Evolutionary conservation across 2,113 vertebrate genomes (phyloP), one percentile per base, ranked within the genome.

Genomic region (Dinomys branickii): DNA sequence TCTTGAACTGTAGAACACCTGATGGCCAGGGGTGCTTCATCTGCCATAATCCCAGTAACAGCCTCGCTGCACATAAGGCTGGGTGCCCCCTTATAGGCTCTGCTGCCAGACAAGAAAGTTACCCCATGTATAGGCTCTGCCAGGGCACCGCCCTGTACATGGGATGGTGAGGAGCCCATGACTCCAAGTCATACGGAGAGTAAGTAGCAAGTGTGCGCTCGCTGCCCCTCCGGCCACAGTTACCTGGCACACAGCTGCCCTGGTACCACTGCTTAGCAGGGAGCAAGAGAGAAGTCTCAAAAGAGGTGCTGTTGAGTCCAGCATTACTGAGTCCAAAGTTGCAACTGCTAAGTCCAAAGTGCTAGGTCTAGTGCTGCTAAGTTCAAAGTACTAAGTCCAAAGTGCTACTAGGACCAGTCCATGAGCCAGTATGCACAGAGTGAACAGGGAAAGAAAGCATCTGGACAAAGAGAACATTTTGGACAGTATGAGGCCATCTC

Each of bases 261-360:
- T 1, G 44, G 14, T 13, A 24, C 83, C 26, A 0, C 44, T 5
- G 0, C 1, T 44, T 20, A 78, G 44, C 59, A 47, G 69, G 58
- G 0, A 0, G 30, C 47, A 35, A 2, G 38, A 28, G 44, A 22
- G 24, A 0, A 7, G 16, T 33, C 5, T 19, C 35, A 33, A 22
- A 41, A 38, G 5, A 41, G 24, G 59, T 61, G 24, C 59, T 3
- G 24, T 61, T 20, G 58, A 35, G 63, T 12, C 58, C 58, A 11
- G 54, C 7, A 10, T 56, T 5, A 10, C 50, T 8, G 14, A 41
- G n/a, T 65, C 47, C 28, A 6, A 20, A 19, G 41, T 24, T 9
- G 4, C 41, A 24, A 24, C 1, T 26, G 20, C 38, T 12, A 73
- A 73, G 69, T 73, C n/a, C 38, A 7, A 67, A 35, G 33, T 67